Conservation (phyloP, 2,797 vertebrate genomes). For the Myotis findleyi region DNA sequence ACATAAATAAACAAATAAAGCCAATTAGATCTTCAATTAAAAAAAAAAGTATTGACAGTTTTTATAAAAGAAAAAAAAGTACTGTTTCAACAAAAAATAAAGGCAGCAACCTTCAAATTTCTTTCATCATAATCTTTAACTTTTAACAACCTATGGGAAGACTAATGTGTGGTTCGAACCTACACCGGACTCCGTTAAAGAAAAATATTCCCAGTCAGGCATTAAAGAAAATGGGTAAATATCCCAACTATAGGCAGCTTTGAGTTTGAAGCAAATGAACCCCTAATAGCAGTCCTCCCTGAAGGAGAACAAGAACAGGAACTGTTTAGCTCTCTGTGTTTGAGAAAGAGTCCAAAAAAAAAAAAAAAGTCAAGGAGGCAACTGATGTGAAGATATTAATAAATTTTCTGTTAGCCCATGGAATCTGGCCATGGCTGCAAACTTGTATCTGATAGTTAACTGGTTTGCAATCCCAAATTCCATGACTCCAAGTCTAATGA, state of each 20-base stretch:
- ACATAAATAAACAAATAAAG: not conserved
- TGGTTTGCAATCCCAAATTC: not conserved
- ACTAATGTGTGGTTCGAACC: not conserved
- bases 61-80: not conserved
- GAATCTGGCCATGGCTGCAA: not conserved
- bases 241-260: not conserved
- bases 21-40: not conserved
- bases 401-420: not conserved
- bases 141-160: constrained; percentile 46
- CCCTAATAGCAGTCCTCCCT: not conserved
- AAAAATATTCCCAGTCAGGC: constrained; percentile 14
- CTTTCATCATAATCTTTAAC: not conserved
- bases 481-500: not conserved
- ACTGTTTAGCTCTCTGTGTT: not conserved
- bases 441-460: not conserved
- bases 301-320: constrained; percentile 1
- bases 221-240: not conserved
- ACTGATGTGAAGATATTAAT: not conserved
- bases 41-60: not conserved
- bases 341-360: not conserved
- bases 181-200: not conserved
- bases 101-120: not conserved
- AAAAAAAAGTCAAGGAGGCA: not conserved
- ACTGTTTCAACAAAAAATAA: not conserved
- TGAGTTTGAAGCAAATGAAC: constrained; percentile 45